Base-by-base conservation (phyloP, 1,140 invertebrate genomes). In the Wasmannia auropunctata region DNA sequence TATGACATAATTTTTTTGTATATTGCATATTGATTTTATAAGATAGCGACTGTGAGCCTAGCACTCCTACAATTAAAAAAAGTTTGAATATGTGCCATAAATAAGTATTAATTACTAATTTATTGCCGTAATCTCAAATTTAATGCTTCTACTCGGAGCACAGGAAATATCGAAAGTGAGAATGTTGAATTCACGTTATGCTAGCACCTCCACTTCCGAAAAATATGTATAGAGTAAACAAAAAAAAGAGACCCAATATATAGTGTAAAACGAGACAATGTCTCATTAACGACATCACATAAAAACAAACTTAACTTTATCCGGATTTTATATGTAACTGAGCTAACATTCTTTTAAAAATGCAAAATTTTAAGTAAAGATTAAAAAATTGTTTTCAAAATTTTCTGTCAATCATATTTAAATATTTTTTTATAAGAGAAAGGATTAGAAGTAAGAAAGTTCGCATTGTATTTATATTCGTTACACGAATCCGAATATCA, bases 211-310 rank as follows among this genome's bases (percentile, higher is more conserved):
- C n/a, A n/a, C n/a, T n/a, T n/a, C n/a, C n/a, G n/a, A n/a, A n/a
- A n/a, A n/a, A n/a, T n/a, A n/a, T n/a, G n/a, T n/a, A n/a, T n/a
- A n/a, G n/a, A n/a, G n/a, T n/a, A n/a, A n/a, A n/a, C n/a, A n/a
- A n/a, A n/a, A n/a, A n/a, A n/a, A n/a, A n/a, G n/a, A n/a, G n/a
- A n/a, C n/a, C n/a, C n/a, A n/a, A n/a, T n/a, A 65, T 43, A 16
- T 77, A 31, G n/a, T 28, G n/a, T 46, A 60, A 37, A n/a, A 84
- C 10, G n/a, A 51, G 43, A 25, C 60, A 63, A 85, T 56, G 54
- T 77, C 31, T 37, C 34, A 69, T 28, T 4, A 6, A 81, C 22
- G 62, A 77, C 25, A 14, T 79, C 54, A 11, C n/a, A 22, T 2
- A 16, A 63, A n/a, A 79, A 51, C 3, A 63, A 62, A 62, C 3